Base-by-base conservation (phyloP, 2,113 vertebrate genomes). In the Oryctolagus cuniculus region DNA sequence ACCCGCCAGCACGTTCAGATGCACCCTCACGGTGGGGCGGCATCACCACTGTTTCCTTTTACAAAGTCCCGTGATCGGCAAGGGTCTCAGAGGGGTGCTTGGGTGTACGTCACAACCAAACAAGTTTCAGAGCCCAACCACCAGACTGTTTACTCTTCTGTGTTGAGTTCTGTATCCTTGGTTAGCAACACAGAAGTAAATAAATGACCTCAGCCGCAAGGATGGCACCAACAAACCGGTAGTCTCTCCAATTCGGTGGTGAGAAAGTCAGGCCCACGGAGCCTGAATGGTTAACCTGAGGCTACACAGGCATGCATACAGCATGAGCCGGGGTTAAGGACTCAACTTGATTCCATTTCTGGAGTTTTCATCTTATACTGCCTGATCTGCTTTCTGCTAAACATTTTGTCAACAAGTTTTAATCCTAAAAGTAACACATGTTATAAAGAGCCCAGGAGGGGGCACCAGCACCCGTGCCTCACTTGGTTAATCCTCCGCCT, bases 381-480 rank as follows among this genome's bases (percentile, higher is more conserved):
- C 72, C 44, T 21, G 34, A 80, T 70, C 51, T 90, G 31, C 77
- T 92, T 80, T 79, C 64, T 64, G 17, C 38, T 53, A 38, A 84
- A 16, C 70, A 31, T 67, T 36, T 36, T 67, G 67, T 29, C 74
- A 94, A 80, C 27, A 55, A 85, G 11, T 85, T 84, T 90, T 95
- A 73, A 75, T 95, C 86, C 16, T 21, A 44, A 85, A 95, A 88
- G 36, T 79, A 55, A 66, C 34, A 31, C 25, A 38, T 31, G 10
- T 85, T 44, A 44, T 63, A 55, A 55, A 66, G 74, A 75, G n/a
- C 25, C 19, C 61, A 10, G 24, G 21, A 51, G 66, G 4, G 38
- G 38, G 38, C 38, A 38, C 38, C 38, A 38, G 38, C 38, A n/a
- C n/a, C n/a, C n/a, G n/a, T n/a, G n/a, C n/a, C 5, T 44, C 44